Evolutionary conservation across 2,113 vertebrate species (phyloP), one percentile per base, ranked within the genome.

Genomic region (Apodemus speciosus): DNA sequence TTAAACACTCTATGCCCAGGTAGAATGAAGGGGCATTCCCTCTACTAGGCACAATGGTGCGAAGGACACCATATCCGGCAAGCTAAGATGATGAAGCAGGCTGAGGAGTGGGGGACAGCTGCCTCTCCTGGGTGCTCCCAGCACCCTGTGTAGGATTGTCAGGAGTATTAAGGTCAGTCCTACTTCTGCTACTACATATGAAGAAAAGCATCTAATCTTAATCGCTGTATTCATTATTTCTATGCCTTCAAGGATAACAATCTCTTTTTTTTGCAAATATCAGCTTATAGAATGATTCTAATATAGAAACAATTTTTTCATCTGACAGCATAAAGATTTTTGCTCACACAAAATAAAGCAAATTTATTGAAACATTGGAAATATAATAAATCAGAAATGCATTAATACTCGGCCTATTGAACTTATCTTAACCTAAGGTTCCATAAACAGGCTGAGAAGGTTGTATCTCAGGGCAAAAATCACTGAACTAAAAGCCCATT

Each of bases 301-400:
- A 85, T n/a, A n/a, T 9, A 85, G 62, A 68, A 68, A 85, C n/a
- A 6, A 85, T 51, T 84, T 56, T 84, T 85, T 23, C 40, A 11
- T 85, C 40, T 51, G 62, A 51, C 40, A 64, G 30, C 32, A 51
- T 85, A 85, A 85, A 85, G 62, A 85, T 85, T 85, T 85, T 85
- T 51, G 30, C 83, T 51, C 20, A 51, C 11, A n/a, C 35, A 85
- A 85, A 85, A 85, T 84, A 35, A 68, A 85, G 30, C 43, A 85
- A 68, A 51, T 51, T 68, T n/a, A 85, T n/a, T n/a, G 64, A 85
- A 51, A 68, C 27, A 25, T 53, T 27, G 21, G 35, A 86, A 86
- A 72, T 56, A 53, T 32, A 72, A 20, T 88, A 93, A 38, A 71
- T 88, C 51, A 83, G 69, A 72, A 62, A 32, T 81, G 53, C 10